Percentiles rank a stretch among this genome's conserved stretches.
These are phyloP conservation scores for Trypoxylus dichotomus DNA, from an alignment of 1,140 invertebrate genomes.

Conservation along the genomic window DNA sequence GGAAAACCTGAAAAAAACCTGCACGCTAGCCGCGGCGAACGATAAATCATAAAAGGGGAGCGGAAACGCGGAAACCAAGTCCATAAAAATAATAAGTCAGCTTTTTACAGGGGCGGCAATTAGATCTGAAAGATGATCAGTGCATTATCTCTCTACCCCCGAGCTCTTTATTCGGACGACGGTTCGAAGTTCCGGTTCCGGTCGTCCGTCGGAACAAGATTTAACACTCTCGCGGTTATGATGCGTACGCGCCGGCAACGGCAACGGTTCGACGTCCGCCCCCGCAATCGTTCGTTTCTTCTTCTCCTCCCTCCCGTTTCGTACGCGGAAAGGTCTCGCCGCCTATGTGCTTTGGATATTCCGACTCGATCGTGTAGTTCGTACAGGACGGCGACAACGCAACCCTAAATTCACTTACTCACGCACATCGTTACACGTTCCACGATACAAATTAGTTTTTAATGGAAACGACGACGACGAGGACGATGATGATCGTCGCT, in stretches of 20 bases:
- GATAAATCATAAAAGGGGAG: constrained; percentile 39
- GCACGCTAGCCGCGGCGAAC: background rate
- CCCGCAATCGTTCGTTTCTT: background rate
- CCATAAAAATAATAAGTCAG: constrained; percentile 35
- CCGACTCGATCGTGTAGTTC: background rate
- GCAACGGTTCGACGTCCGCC: background rate
- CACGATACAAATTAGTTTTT: constrained; percentile 13
- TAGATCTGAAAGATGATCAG: constrained; percentile 47
- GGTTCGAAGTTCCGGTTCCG: constrained; percentile 50
- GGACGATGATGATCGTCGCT: background rate
- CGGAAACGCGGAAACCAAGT: constrained; percentile 40
- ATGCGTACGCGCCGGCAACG: constrained; percentile 34
- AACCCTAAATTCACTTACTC: constrained; percentile 10
- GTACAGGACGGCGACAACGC: background rate
- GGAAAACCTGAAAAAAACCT: background rate
- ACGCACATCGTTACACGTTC: constrained; percentile 21
- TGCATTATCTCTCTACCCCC: constrained; percentile 33
- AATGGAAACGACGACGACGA: background rate
- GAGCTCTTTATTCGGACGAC: constrained; percentile 50
- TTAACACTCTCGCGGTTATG: constrained; percentile 51
- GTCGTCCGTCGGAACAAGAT: constrained; percentile 50
- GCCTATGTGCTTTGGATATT: background rate
- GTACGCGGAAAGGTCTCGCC: too few relatives aligned
- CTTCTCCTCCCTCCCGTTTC: background rate
- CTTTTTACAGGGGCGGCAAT: constrained; percentile 40